Base-by-base conservation (phyloP, 2,888 invertebrate genomes). In the Netelia inedita region DNA sequence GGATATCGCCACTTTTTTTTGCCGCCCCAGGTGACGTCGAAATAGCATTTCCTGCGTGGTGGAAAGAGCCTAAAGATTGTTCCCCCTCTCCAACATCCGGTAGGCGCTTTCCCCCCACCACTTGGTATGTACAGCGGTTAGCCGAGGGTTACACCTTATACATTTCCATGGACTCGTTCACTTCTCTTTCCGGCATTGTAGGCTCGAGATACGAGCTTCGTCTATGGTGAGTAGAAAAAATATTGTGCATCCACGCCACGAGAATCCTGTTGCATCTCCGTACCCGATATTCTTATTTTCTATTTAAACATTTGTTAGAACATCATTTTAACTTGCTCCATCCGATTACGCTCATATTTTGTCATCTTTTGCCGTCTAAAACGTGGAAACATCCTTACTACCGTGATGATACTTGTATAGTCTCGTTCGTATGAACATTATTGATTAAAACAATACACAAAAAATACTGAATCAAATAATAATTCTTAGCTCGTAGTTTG, bases 371-470 rank as follows among this genome's bases (percentile, higher is more conserved):
- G 2, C 9, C 11, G n/a, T 57, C 72, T 16, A 16, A 11, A 50
- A 9, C 3, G 6, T 19, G 9, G 19, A 21, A 65, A 57, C 16
- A 6, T 66, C 46, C 16, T 28, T 11, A n/a, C 14, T 72, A 63
- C 82, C 35, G 85, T 92, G 92, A 92, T 92, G 92, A 92, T 78
- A 90, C 11, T 11, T 53, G 72, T 50, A 73, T 87, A 89, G 92
- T 92, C 92, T 92, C 92, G 92, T 92, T 92, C 92, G 92, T 92
- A 92, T 92, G 92, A 92, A 87, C 73, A 80, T 83, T 80, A 23
- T 46, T 89, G 89, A 91, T 91, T 90, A 90, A 82, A 85, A 87
- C 69, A 69, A 86, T 76, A 82, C 75, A 78, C 72, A 14, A 76
- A 59, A 82, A 59, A 55, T 69, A 63, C 87, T 89, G 87, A 87